These are phyloP conservation scores for Eospalax fontanierii DNA, from an alignment of 2,797 vertebrate species.

Conservation along the genomic window DNA sequence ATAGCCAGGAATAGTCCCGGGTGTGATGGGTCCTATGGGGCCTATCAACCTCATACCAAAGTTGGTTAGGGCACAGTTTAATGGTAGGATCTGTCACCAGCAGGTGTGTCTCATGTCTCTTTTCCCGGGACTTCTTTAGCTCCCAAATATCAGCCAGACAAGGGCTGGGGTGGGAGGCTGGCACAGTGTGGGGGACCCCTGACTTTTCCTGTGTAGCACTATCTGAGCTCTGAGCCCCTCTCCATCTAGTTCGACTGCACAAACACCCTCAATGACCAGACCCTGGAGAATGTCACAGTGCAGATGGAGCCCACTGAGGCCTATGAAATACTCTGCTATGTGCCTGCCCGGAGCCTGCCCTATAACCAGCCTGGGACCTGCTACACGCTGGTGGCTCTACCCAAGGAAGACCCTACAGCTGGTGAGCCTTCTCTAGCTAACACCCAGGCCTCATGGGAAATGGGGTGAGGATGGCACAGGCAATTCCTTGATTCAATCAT, in stretches of 20 bases:
- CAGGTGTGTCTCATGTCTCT: not conserved
- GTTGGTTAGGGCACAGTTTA: not conserved
- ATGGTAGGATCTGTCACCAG: not conserved
- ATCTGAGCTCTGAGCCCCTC: constrained; percentile 33
- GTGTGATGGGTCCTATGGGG: not conserved
- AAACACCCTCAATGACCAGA: constrained; percentile 92
- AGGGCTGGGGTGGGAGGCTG: not conserved
- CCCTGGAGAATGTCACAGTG: constrained; percentile 91
- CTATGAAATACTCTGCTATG: constrained; percentile 90
- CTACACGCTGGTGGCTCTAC: constrained; percentile 91
- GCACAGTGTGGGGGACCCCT: too few species aligned
- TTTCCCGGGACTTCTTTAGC: not conserved
- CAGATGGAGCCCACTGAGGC: constrained; percentile 93
- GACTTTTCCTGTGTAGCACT: not conserved
- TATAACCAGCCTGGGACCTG: constrained; percentile 92
- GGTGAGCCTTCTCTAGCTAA: constrained; percentile 85
- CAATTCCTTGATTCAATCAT: not conserved
- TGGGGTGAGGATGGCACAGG: not conserved
- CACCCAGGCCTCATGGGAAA: not conserved
- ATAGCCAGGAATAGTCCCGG: not conserved
- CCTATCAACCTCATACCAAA: too few species aligned
- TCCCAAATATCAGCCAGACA: not conserved
- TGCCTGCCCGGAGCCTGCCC: constrained; percentile 90
- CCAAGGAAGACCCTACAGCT: constrained; percentile 91
- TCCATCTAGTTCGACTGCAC: constrained; percentile 91